Conservation (phyloP, 1,140 invertebrate species). For the Lordiphosa collinella region DNA sequence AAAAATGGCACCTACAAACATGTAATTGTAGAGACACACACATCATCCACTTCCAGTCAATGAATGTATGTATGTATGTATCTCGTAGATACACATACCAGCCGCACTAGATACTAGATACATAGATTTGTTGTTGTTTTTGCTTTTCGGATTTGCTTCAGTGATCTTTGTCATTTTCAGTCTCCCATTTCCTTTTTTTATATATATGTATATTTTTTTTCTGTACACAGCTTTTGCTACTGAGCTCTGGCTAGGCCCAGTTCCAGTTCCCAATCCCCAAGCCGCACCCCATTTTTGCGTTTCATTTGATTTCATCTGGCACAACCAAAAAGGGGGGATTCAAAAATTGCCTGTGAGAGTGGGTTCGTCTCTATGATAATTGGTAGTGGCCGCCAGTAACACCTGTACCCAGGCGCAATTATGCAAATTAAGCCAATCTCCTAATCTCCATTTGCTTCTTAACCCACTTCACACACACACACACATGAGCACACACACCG, state of each 20-base stretch:
- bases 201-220: conserved; percentile 46
- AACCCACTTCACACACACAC: conserved; percentile 66
- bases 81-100: conserved; percentile 27
- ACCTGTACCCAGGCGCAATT: conserved; percentile 54
- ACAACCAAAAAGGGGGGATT: too few species aligned
- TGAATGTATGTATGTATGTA: conserved; percentile 21
- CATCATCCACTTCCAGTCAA: conserved; percentile 5
- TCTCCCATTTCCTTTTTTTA: conserved; percentile 74
- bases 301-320: conserved; percentile 32
- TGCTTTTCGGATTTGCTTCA: conserved; percentile 69
- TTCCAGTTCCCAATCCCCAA: conserved; percentile 19
- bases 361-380: not conserved
- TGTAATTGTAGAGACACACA: conserved; percentile 8
- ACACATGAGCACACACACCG: conserved; percentile 14
- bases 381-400: conserved; percentile 10
- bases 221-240: conserved; percentile 6
- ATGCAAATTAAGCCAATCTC: conserved; percentile 66
- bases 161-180: conserved; percentile 75
- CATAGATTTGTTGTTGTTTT: conserved; percentile 47
- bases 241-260: conserved; percentile 1
- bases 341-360: too few species aligned
- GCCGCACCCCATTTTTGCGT: conserved; percentile 50
- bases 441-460: conserved; percentile 60
- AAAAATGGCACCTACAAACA: not conserved
- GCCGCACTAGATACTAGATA: conserved; percentile 49